These are phyloP conservation scores for Plagodis dolabraria DNA, from an alignment of 2,888 invertebrate genomes.

Conservation along the genomic window DNA sequence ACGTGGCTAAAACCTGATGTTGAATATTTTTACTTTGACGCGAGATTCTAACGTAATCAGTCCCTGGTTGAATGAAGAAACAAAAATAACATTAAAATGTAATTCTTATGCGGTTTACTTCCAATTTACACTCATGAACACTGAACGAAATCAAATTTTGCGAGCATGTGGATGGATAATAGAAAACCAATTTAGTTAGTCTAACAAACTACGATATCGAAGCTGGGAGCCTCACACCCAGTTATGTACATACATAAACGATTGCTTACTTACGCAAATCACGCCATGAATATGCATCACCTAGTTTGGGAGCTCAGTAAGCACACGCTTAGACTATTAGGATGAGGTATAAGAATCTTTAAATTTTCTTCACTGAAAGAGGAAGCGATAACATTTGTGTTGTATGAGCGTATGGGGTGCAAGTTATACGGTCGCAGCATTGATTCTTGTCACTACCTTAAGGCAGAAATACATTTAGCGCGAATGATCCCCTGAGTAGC, in stretches of 20 bases:
- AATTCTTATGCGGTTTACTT: too few species aligned
- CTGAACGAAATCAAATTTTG: constrained; percentile 3
- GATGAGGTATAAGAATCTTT: constrained; percentile 65
- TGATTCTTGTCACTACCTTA: too few species aligned
- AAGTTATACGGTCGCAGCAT: too few species aligned
- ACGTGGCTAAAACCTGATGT: too few species aligned
- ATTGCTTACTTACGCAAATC: constrained; percentile 84
- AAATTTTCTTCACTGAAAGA: constrained; percentile 30
- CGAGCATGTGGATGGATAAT: constrained; percentile 10
- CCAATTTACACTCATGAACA: background rate
- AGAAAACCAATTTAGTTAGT: constrained; percentile 38
- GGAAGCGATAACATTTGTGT: background rate
- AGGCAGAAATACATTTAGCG: too few species aligned
- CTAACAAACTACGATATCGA: constrained; percentile 45
- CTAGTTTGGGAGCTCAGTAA: constrained; percentile 80
- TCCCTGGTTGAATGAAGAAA: too few species aligned
- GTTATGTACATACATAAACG: constrained; percentile 72
- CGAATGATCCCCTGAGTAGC: too few species aligned
- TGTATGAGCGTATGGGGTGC: too few species aligned
- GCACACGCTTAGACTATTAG: constrained; percentile 82
- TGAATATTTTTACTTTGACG: too few species aligned
- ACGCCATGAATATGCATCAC: constrained; percentile 82
- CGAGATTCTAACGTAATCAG: too few species aligned
- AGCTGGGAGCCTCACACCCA: constrained; percentile 50
- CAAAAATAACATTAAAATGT: too few species aligned